phyloP scores from a whole-genome alignment of 2,113 vertebrate species.

The Nothoprocta pentlandii region DNA sequence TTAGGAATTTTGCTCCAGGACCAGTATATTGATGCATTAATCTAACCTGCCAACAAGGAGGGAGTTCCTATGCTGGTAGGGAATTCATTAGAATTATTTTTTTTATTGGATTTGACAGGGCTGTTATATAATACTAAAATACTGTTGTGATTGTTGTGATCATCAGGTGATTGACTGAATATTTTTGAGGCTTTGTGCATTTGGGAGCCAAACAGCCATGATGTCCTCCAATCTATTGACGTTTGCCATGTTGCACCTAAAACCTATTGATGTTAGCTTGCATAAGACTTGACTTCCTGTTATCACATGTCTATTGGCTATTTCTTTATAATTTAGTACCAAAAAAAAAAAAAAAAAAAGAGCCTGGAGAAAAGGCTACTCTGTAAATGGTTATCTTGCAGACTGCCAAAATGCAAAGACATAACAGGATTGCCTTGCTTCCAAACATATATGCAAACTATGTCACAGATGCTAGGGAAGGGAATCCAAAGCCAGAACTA shows the following conservation, averaged over 20 bases:
- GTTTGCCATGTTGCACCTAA: rapidly evolving
- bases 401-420: neutral
- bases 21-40: neutral
- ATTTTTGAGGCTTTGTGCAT: neutral
- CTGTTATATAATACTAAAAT: neutral
- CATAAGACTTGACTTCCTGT: neutral
- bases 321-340: neutral
- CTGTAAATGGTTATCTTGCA: neutral
- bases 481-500: neutral
- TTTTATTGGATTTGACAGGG: neutral
- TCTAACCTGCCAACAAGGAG: neutral
- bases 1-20: neutral
- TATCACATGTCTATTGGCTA: neutral
- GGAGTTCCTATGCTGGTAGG: neutral
- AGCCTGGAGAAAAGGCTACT: neutral
- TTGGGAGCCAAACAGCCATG: neutral
- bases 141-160: neutral
- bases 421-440: neutral
- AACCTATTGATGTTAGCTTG: neutral
- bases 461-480: neutral
- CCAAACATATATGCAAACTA: neutral
- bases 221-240: neutral
- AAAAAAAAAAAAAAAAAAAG: neutral
- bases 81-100: constrained; percentile 15
- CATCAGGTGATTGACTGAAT: neutral